Conservation (phyloP, 2,797 vertebrate genomes). For the Apogon hyalosoma region DNA sequence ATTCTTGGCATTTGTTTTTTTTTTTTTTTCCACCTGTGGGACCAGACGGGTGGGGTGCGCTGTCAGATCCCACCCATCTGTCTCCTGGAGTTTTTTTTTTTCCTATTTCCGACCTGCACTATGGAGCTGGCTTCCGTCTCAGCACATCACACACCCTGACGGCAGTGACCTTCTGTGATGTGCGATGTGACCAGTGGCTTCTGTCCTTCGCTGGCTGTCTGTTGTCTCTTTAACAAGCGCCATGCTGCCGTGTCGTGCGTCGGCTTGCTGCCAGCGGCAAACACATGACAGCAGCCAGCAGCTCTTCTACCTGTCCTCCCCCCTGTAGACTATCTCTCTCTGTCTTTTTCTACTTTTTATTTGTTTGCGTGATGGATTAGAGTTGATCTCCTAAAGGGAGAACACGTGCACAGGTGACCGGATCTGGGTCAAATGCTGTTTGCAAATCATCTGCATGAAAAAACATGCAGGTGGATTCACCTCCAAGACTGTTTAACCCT, state of each 20-base stretch:
- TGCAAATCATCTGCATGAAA: slow-evolving; percentile 25
- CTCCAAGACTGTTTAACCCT: too few species aligned
- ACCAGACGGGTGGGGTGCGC: slow-evolving; percentile 29
- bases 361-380: slow-evolving; percentile 12
- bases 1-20: slow-evolving; percentile 20
- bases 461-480: background rate
- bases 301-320: slow-evolving; percentile 45
- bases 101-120: slow-evolving; percentile 7
- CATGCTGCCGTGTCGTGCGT: slow-evolving; percentile 55
- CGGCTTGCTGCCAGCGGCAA: slow-evolving; percentile 48
- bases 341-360: slow-evolving; percentile 20
- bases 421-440: slow-evolving; percentile 43
- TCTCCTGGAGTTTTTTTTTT: background rate
- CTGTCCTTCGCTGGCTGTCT: slow-evolving; percentile 56
- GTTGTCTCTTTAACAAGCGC: slow-evolving; percentile 59
- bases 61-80: slow-evolving; percentile 39
- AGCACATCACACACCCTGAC: slow-evolving; percentile 38
- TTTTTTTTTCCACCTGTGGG: slow-evolving; percentile 25
- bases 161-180: slow-evolving; percentile 41
- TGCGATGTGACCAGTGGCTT: slow-evolving; percentile 55
- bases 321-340: slow-evolving; percentile 7
- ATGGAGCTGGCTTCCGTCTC: slow-evolving; percentile 13
- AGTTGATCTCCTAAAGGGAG: slow-evolving; percentile 36
- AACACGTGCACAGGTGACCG: slow-evolving; percentile 22
- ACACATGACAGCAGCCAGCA: slow-evolving; percentile 47